Conservation (phyloP, 1,140 invertebrate genomes). For the Elysia chlorotica region DNA sequence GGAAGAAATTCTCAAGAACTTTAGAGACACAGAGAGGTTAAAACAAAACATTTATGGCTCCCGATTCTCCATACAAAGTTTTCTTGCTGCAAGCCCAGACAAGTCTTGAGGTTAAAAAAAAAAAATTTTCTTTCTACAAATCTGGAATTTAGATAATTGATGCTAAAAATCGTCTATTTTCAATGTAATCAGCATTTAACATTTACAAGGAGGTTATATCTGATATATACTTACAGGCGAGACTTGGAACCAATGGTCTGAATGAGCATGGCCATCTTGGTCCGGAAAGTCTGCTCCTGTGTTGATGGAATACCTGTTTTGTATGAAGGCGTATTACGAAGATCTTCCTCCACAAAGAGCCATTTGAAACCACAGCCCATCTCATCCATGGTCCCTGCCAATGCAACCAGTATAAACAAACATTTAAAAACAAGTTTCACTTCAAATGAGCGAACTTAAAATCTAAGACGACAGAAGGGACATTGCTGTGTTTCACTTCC, state of each 20-base stretch:
- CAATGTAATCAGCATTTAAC: background rate
- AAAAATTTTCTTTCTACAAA: background rate
- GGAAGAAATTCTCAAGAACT: too few relatives aligned
- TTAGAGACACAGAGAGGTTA: too few relatives aligned
- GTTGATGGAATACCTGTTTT: background rate
- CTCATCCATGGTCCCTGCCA: too few relatives aligned
- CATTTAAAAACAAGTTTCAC: too few relatives aligned
- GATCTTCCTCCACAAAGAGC: background rate
- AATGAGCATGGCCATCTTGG: slow-evolving; percentile 18
- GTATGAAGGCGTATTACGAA: background rate
- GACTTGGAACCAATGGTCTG: slow-evolving; percentile 17
- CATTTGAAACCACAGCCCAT: background rate
- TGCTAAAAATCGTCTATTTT: too few relatives aligned
- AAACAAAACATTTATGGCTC: background rate
- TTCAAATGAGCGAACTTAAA: background rate
- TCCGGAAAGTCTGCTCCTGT: slow-evolving; percentile 9
- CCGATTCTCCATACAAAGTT: background rate
- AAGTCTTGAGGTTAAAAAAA: too few relatives aligned
- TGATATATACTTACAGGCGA: slow-evolving; percentile 12
- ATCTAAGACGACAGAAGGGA: background rate
- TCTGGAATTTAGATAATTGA: background rate
- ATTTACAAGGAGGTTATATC: background rate
- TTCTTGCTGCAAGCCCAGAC: too few relatives aligned
- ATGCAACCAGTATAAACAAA: too few relatives aligned
- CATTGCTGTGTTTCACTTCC: too few relatives aligned